Evolutionary conservation across 2,888 invertebrate species (phyloP).

Genomic region (Papilio gigon): DNA sequence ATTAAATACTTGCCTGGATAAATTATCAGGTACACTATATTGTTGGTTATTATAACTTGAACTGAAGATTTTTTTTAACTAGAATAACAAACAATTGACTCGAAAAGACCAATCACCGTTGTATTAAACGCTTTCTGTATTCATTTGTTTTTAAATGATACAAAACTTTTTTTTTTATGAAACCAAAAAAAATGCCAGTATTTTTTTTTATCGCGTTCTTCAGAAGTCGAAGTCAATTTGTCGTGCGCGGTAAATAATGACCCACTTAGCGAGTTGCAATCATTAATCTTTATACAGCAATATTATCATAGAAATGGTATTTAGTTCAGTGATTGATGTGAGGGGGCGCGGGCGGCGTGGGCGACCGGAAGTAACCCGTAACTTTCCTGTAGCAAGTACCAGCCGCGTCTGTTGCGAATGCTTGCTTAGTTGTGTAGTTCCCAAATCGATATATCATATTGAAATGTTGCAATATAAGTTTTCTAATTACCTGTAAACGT

Average conservation of each 20-base stretch:
- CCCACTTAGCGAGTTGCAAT: conserved; percentile 37
- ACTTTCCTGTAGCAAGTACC: conserved; percentile 60
- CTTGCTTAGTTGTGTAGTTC: not conserved
- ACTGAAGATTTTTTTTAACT: not conserved
- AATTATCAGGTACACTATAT: not conserved
- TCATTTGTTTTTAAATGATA: not conserved
- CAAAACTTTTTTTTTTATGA: not conserved
- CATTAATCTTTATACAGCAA: conserved; percentile 39
- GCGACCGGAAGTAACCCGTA: conserved; percentile 77
- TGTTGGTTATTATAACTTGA: not conserved
- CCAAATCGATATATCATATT: not conserved
- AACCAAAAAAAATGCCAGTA: not conserved
- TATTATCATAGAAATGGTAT: conserved; percentile 65
- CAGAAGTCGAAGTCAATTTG: conserved; percentile 33
- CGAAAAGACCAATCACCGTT: not conserved
- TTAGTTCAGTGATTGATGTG: conserved; percentile 68
- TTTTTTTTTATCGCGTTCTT: conserved; percentile 19
- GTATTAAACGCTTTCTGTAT: not conserved
- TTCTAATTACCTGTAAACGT: not conserved
- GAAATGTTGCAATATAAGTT: not conserved
- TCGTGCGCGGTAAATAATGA: conserved; percentile 39
- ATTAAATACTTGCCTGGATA: conserved; percentile 5
- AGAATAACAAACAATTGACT: not conserved
- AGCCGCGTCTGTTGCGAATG: conserved; percentile 30
- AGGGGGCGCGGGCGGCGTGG: conserved; percentile 66